A percentile compares a stretch with the other conserved stretches of the same genome.
Evolutionary conservation across 2,888 invertebrate genomes (phyloP).

Genomic region (Limnephilus lunatus): DNA sequence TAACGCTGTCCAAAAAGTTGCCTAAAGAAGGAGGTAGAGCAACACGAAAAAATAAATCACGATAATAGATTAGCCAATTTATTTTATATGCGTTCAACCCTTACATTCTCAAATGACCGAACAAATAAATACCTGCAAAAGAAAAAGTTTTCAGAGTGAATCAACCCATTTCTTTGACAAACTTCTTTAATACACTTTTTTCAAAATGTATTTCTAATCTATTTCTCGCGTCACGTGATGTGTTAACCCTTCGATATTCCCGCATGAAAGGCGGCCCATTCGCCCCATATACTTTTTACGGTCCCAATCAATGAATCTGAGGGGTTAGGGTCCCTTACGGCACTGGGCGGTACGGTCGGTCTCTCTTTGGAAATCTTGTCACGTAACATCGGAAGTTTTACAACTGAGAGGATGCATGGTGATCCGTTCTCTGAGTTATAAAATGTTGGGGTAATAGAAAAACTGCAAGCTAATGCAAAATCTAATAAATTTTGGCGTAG

Average conservation of each 20-base stretch:
- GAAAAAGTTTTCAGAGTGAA: neutral
- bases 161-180: neutral
- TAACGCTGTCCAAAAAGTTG: too few relatives aligned
- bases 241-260: neutral
- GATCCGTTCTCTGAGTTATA: neutral
- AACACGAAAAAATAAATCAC: too few relatives aligned
- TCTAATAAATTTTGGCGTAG: neutral
- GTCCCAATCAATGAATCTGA: neutral
- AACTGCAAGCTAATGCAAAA: neutral
- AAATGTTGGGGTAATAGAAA: neutral
- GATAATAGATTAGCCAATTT: too few relatives aligned
- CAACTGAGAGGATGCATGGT: neutral
- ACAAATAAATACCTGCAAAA: too few relatives aligned
- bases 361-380: neutral
- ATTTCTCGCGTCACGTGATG: neutral
- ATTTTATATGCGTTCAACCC: too few relatives aligned
- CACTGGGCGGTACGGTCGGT: neutral
- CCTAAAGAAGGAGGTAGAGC: too few relatives aligned
- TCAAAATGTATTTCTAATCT: constrained; percentile 19
- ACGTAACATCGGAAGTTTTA: constrained; percentile 9
- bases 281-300: neutral
- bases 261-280: neutral
- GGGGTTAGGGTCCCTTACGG: neutral
- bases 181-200: neutral
- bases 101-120: neutral